Percentiles rank a stretch among this genome's conserved stretches.
These are phyloP conservation scores for Ophioninae sp. DNA, from an alignment of 2,888 invertebrate genomes.

Conservation along the genomic window DNA sequence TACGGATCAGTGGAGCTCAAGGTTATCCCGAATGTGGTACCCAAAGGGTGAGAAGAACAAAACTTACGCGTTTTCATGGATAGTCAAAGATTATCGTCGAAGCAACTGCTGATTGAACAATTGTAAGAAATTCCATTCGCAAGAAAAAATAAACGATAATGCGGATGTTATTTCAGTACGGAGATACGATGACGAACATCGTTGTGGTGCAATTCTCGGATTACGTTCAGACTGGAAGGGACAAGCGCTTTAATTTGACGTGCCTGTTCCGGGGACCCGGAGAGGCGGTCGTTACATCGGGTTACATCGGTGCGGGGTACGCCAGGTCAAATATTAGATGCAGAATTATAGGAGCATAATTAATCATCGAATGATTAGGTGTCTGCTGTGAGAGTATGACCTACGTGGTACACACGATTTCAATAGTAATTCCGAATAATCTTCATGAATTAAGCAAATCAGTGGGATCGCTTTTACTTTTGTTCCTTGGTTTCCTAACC, in stretches of 20 bases:
- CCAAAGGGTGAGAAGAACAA: conserved; percentile 84
- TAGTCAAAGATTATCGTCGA: neutral
- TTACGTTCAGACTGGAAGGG: conserved; percentile 94
- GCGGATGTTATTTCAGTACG: conserved; percentile 84
- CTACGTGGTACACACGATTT: neutral
- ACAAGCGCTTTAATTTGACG: conserved; percentile 96
- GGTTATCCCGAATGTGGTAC: conserved; percentile 98
- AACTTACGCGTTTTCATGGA: neutral
- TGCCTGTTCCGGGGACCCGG: conserved; percentile 95
- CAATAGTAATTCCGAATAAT: too few species aligned
- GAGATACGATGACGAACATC: conserved; percentile 96
- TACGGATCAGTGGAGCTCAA: conserved; percentile 93
- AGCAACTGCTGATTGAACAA: too few species aligned
- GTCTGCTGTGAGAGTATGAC: neutral
- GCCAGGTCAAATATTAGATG: conserved; percentile 62
- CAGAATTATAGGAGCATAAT: neutral
- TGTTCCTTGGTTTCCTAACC: neutral
- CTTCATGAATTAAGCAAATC: too few species aligned
- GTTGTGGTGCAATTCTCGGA: conserved; percentile 97
- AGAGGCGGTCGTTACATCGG: conserved; percentile 95
- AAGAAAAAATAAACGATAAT: neutral
- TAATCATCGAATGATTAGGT: neutral
- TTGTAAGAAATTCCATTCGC: too few species aligned
- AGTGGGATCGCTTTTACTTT: neutral
- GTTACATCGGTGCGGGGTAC: conserved; percentile 95